Evolutionary conservation across 2,797 vertebrate genomes (phyloP).

Genomic region (Hippocampus kuda): DNA sequence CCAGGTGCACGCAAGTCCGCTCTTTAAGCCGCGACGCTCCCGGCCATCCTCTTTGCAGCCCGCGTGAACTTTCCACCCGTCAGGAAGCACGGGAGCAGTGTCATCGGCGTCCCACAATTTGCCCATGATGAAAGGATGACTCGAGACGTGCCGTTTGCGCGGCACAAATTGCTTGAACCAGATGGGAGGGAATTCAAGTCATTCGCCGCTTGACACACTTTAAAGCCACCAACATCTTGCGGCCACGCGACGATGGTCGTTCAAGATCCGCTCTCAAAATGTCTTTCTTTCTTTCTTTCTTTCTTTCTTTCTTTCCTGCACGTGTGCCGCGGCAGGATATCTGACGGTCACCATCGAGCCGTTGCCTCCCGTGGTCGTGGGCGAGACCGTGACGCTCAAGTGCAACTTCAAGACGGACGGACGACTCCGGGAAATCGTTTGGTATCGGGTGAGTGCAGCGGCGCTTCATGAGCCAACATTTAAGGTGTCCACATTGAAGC

Average conservation of each 20-base stretch:
- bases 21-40: not conserved
- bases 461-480: not conserved
- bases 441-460: constrained; percentile 87
- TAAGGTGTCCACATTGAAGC: too few relatives aligned
- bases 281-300: not conserved
- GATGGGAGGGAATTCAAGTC: constrained; percentile 3
- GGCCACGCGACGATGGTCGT: constrained; percentile 5
- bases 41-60: not conserved
- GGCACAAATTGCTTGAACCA: not conserved
- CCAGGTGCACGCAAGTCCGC: not conserved
- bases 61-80: not conserved
- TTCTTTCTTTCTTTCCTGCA: not conserved
- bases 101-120: not conserved
- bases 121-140: constrained; percentile 1
- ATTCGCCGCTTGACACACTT: not conserved
- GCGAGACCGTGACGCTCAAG: constrained; percentile 94
- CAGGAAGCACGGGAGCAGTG: not conserved
- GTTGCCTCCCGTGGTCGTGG: constrained; percentile 90
- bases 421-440: constrained; percentile 93
- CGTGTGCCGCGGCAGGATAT: constrained; percentile 70
- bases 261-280: constrained; percentile 1
- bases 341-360: constrained; percentile 97
- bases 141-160: not conserved
- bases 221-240: not conserved
- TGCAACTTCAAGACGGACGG: constrained; percentile 99